Evolutionary conservation across 92 coral and sea anemone species (phyloP), one percentile per base, ranked within the genome.

Genomic region (Muricea muricata): DNA sequence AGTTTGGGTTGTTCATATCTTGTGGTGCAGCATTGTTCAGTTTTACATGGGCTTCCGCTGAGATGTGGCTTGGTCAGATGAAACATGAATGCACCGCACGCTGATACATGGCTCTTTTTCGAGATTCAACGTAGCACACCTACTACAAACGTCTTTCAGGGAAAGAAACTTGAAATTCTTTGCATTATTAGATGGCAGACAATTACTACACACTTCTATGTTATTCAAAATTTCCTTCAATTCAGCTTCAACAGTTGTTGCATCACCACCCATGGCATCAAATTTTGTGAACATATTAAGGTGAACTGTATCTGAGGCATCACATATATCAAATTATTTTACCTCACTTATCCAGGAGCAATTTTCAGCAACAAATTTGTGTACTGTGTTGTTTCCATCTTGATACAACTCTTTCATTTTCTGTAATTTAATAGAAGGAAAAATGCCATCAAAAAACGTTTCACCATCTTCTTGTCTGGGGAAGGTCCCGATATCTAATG

Each of bases 321-420:
- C 91, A 3, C 33, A 20, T 42, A 87, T 33, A 26, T 91, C 91
- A 87, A 32, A 91, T 40, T 91, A 89, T 35, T 84, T 87, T 7
- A 91, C 94, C 58, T 91, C 94, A 73, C 81, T 84, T 0, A 91
- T 91, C 92, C 94, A 88, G 0, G 75, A 24, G 48, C 88, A 76
- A 35, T 85, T 74, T 0, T 91, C 90, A 0, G 70, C 1, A 12
- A 91, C 56, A 40, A 9, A 91, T 26, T 85, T 88, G 14, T 91
- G 87, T 0, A 88, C 85, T 7, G 88, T 85, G 0, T 21, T 23
- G 46, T 73, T 88, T 0, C 92, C 92, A 0, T 31, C 73, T 46
- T 56, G 42, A 23, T 85, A 68, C 40, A 92, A 61, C 42, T 92
- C 93, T 45, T 41, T 83, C 93, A 90, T 92, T 24, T 55, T 39